Conservation (phyloP, 1,140 invertebrate genomes). For the Macrotrachela quadricornifera region DNA sequence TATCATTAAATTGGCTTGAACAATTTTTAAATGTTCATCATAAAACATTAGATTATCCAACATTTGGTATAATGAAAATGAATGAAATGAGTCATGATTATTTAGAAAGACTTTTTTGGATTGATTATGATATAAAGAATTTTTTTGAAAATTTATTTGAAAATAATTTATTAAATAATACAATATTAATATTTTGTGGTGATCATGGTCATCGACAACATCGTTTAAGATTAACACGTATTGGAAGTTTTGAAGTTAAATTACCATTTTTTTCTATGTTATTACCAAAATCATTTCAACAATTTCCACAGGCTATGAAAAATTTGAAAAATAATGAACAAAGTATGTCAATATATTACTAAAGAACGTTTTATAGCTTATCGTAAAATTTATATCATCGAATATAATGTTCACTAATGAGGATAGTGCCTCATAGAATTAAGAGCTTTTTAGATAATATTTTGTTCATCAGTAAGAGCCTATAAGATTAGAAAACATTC, state of each 20-base stretch:
- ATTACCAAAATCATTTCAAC: neutral
- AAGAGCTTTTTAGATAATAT: too few relatives aligned
- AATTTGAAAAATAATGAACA: constrained; percentile 1
- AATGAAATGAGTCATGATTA: constrained; percentile 10
- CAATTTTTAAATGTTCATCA: constrained; percentile 1
- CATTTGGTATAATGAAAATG: constrained; percentile 4
- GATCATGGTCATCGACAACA: constrained; percentile 8
- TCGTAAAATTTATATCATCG: too few relatives aligned
- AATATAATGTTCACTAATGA: too few relatives aligned
- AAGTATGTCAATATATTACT: neutral
- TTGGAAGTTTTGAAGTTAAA: constrained; percentile 9
- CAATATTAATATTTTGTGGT: constrained; percentile 8
- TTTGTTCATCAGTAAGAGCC: too few relatives aligned
- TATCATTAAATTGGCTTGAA: constrained; percentile 5
- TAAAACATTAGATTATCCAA: neutral
- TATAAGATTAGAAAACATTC: too few relatives aligned
- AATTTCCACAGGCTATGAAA: neutral
- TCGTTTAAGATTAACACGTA: neutral
- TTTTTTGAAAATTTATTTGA: constrained; percentile 3
- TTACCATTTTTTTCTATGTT: constrained; percentile 8
- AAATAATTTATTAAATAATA: constrained; percentile 4
- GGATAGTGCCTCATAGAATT: too few relatives aligned
- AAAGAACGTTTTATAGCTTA: too few relatives aligned
- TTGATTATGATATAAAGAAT: constrained; percentile 4
- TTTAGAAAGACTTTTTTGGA: constrained; percentile 8